These are phyloP conservation scores for Drosophila fungiperda DNA, from an alignment of 2,888 invertebrate genomes.

Conservation along the genomic window DNA sequence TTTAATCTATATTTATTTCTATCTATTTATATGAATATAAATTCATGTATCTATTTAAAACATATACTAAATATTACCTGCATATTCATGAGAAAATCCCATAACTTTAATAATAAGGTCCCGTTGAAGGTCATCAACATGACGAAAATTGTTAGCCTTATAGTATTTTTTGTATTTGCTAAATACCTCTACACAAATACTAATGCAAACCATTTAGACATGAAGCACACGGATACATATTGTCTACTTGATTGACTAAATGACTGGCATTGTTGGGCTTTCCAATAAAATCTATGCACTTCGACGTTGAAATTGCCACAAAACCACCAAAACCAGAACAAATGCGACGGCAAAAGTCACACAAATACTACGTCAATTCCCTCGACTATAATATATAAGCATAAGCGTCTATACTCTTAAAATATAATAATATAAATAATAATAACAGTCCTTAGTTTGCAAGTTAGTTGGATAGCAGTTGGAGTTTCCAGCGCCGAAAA, in stretches of 20 bases:
- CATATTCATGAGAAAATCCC: neutral
- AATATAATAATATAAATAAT: neutral
- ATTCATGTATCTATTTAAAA: neutral
- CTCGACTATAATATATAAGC: neutral
- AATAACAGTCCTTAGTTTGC: neutral
- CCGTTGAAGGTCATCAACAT: neutral
- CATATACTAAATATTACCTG: neutral
- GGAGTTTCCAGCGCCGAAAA: conserved; percentile 26
- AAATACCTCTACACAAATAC: neutral
- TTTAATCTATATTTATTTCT: neutral
- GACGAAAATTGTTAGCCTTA: neutral
- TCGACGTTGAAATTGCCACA: conserved; percentile 66
- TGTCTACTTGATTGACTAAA: conserved; percentile 3
- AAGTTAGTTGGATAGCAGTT: conserved; percentile 4
- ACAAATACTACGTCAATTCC: neutral
- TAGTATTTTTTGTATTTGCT: neutral
- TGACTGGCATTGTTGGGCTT: conserved; percentile 46
- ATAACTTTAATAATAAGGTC: neutral
- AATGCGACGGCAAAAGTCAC: conserved; percentile 10
- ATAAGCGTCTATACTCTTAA: neutral
- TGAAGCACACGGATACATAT: conserved; percentile 2
- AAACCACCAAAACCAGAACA: conserved; percentile 62
- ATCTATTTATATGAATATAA: neutral
- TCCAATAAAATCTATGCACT: conserved; percentile 57
- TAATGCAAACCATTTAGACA: neutral